Base-by-base conservation (phyloP, 2,888 invertebrate genomes). In the Cheiracanthium punctorium region DNA sequence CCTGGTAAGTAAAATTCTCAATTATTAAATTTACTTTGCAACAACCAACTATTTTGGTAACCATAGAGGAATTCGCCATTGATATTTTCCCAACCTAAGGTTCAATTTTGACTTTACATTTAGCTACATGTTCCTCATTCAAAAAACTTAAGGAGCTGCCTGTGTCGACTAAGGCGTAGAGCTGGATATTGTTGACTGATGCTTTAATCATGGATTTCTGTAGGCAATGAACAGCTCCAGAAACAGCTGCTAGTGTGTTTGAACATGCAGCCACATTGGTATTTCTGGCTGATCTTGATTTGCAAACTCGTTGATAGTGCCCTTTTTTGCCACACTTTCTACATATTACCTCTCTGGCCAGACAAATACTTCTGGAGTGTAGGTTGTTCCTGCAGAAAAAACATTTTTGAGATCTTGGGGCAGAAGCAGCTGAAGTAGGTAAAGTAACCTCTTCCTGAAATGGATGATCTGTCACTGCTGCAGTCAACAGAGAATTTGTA, bases 21-120 rank as follows among this genome's bases (percentile, higher is more conserved):
- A 37, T 4, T 37, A 7, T 37, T 10, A 37, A 37, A 37, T 37
- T 37, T 37, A 37, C 37, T 37, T 37, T 4, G 37, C 37, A 17
- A 41, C 12, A 64, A 14, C 64, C 72, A 1, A 5, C 20, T 10
- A 41, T 33, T 1, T 80, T 41, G n/a, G 72, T 30, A n/a, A 1
- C 29, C 29, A 72, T 12, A 2, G 43, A 71, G n/a, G 41, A 71
- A 37, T 79, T 79, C 8, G 70, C 58, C 58, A 79, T 70, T 0
- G 33, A 12, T 71, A 52, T 79, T 33, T 71, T 48, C 0, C 71
- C 33, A 24, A 24, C 32, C 17, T 41, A 75, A 17, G 65, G 41
- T 28, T 64, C 17, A 14, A 17, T 17, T 14, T 48, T 2, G 2
- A 48, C 17, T 7, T 48, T 2, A 48, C 48, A 48, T 17, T 14